Conservation (phyloP, 2,888 invertebrate species). For the Drosophila kuntzei region DNA sequence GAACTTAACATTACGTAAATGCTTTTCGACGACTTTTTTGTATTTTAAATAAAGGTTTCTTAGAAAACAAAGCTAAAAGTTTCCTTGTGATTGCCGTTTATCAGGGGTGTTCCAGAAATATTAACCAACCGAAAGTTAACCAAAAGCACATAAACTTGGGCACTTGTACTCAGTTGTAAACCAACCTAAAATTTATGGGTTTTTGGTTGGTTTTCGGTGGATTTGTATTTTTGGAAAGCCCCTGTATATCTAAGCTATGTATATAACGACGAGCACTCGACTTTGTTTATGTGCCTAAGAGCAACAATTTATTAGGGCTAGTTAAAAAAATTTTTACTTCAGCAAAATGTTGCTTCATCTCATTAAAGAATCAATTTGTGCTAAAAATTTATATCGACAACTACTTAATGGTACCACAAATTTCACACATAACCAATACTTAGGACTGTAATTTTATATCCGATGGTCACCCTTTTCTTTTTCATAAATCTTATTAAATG, state of each 20-base stretch:
- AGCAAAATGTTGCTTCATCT: constrained; percentile 1
- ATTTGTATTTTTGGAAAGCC: too few species aligned
- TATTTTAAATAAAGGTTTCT: background rate
- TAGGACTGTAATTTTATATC: constrained; percentile 17
- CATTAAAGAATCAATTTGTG: background rate
- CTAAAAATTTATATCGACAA: background rate
- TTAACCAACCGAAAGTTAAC: too few species aligned
- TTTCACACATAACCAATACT: constrained; percentile 35
- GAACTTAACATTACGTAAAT: constrained; percentile 19
- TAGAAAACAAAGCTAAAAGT: background rate
- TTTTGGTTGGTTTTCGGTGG: too few species aligned
- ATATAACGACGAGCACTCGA: too few species aligned
- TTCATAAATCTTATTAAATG: constrained; percentile 58
- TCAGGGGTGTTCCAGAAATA: too few species aligned
- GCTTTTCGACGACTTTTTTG: background rate
- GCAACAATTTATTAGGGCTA: background rate
- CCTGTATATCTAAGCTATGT: too few species aligned
- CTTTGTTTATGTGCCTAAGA: background rate
- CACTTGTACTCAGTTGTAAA: too few species aligned
- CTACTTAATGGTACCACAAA: constrained; percentile 43
- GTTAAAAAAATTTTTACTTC: background rate
- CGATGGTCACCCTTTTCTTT: constrained; percentile 2
- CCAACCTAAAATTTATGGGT: too few species aligned
- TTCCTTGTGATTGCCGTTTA: background rate
- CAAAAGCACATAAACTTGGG: too few species aligned